Percentiles rank a stretch among this genome's conserved stretches.
Evolutionary conservation across 2,797 vertebrate genomes (phyloP).

Genomic region (Peromyscus melanophrys): DNA sequence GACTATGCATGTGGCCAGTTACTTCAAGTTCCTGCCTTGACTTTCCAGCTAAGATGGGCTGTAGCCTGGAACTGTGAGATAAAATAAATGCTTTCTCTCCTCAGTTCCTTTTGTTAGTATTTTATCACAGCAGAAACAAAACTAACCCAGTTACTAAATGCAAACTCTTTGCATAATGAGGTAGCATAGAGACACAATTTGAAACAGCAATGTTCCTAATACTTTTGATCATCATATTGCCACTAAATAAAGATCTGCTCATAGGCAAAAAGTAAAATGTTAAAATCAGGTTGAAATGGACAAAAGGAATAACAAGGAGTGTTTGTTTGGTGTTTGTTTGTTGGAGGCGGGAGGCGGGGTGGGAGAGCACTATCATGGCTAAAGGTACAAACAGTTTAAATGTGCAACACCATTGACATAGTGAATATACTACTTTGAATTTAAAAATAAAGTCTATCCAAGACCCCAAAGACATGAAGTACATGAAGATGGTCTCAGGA

Average conservation of each 20-base stretch:
- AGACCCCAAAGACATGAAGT: background rate
- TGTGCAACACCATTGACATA: background rate
- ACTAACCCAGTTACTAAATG: background rate
- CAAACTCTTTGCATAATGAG: background rate
- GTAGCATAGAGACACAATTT: background rate
- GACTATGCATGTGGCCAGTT: background rate
- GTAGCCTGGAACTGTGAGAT: background rate
- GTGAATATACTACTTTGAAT: background rate
- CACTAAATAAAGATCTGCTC: background rate
- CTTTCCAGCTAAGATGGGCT: background rate
- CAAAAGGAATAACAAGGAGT: background rate
- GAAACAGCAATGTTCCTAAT: background rate
- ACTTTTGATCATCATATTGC: background rate
- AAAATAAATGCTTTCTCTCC: background rate
- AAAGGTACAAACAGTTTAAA: background rate
- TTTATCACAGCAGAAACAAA: background rate
- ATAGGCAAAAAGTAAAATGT: background rate
- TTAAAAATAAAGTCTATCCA: background rate
- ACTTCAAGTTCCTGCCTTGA: background rate
- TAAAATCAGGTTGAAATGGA: constrained; percentile 39
- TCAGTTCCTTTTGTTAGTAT: background rate
- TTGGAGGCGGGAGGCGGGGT: background rate
- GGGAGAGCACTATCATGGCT: too few species aligned
- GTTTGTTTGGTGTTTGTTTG: background rate
- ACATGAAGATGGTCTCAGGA: background rate